Evolutionary conservation across 2,113 vertebrate species (phyloP).

Genomic region (Chitala chitala): DNA sequence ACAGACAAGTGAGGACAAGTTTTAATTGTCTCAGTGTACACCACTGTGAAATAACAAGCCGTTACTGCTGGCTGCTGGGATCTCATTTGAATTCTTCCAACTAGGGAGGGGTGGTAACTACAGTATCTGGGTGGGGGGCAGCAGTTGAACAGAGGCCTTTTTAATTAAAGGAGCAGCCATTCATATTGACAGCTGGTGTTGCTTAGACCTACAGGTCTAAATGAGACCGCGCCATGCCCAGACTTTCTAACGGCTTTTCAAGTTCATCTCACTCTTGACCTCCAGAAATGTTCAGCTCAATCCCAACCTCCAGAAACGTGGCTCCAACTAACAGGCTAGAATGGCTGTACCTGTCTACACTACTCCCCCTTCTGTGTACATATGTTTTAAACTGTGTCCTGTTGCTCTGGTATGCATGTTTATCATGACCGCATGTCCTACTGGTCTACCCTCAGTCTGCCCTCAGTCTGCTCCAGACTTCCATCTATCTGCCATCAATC

Average conservation of each 20-base stretch:
- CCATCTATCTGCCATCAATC: too few species aligned
- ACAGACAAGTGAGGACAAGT: background rate
- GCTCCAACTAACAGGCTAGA: too few species aligned
- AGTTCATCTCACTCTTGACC: background rate
- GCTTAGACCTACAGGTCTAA: too few species aligned
- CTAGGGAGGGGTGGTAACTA: background rate
- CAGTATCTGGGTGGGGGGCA: background rate
- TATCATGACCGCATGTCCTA: too few species aligned
- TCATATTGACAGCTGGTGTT: background rate
- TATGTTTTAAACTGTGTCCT: too few species aligned
- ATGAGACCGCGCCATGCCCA: background rate
- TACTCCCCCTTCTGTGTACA: too few species aligned
- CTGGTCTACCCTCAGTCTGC: too few species aligned
- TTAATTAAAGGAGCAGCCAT: constrained; percentile 5
- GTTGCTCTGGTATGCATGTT: too few species aligned
- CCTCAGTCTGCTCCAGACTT: too few species aligned
- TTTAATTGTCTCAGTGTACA: background rate
- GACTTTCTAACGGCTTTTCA: background rate
- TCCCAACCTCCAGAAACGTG: too few species aligned
- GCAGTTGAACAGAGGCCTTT: background rate
- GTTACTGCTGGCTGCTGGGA: background rate
- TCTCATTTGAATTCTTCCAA: constrained; percentile 9
- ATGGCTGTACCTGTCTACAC: too few species aligned
- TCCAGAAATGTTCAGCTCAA: background rate
- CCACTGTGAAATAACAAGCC: background rate